These are phyloP conservation scores for Harpalus rufipes DNA, from an alignment of 2,888 invertebrate species.

Conservation along the genomic window DNA sequence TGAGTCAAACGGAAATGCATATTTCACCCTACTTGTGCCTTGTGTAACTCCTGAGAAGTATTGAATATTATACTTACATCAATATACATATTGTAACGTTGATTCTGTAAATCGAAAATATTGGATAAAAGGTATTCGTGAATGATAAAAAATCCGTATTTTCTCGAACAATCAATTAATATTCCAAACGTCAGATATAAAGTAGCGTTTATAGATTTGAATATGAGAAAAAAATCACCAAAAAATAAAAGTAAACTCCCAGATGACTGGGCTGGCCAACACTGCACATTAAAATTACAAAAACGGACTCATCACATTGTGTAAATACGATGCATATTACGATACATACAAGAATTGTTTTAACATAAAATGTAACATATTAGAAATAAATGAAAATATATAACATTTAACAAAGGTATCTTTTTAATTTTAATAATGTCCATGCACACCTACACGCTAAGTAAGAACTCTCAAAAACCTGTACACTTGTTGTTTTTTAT, in stretches of 20 bases:
- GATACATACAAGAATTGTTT: constrained; percentile 61
- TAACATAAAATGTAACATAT: constrained; percentile 59
- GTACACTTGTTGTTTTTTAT: constrained; percentile 63
- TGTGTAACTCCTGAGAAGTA: no score
- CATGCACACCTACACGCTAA: constrained; percentile 60
- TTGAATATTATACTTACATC: not conserved
- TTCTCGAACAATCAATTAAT: constrained; percentile 52
- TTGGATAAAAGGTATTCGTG: not conserved
- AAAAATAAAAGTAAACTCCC: constrained; percentile 54
- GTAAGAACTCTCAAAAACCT: constrained; percentile 61
- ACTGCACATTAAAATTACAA: constrained; percentile 56
- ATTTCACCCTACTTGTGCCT: no score
- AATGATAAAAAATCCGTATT: constrained; percentile 16
- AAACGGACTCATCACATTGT: constrained; percentile 57
- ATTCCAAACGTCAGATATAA: constrained; percentile 52
- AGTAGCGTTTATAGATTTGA: constrained; percentile 50
- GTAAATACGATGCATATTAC: constrained; percentile 59
- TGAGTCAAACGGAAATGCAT: no score
- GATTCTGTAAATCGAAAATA: constrained; percentile 4
- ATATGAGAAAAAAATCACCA: constrained; percentile 35
- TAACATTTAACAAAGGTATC: constrained; percentile 53
- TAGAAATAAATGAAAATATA: constrained; percentile 59
- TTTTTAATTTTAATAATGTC: constrained; percentile 31
- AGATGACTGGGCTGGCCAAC: constrained; percentile 54
- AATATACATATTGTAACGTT: not conserved